Conservation (phyloP, 2,797 vertebrate species). For the Spinus pinus region DNA sequence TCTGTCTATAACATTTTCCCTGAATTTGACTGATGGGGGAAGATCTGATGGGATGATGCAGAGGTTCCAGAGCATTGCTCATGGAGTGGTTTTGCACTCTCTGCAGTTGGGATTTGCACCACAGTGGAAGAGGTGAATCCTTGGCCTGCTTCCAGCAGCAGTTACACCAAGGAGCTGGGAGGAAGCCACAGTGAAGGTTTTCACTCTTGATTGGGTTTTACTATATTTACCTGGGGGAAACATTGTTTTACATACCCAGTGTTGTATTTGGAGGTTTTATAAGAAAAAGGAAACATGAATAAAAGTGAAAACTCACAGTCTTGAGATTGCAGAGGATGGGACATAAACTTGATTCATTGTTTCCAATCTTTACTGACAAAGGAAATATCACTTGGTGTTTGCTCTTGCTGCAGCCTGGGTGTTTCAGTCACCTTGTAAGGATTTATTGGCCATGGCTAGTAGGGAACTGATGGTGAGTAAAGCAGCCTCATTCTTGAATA, state of each 20-base stretch:
- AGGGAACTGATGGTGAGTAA: not conserved
- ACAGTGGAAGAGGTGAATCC: not conserved
- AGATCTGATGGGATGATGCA: not conserved
- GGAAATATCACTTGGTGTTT: not conserved
- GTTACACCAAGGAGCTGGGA: accelerated
- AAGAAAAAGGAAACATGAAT: not conserved
- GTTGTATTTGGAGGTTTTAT: not conserved
- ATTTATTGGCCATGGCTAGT: not conserved
- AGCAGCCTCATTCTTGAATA: not conserved
- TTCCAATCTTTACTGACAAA: not conserved
- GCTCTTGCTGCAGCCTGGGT: not conserved
- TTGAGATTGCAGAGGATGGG: not conserved
- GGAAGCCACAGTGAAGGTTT: not conserved
- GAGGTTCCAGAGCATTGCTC: accelerated
- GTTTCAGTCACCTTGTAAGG: not conserved
- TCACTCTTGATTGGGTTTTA: not conserved
- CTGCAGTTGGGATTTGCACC: not conserved
- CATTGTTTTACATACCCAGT: not conserved
- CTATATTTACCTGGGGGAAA: not conserved
- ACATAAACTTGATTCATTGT: not conserved
- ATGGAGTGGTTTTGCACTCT: accelerated
- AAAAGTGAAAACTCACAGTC: not conserved
- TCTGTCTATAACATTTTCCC: not conserved
- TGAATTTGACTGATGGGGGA: not conserved
- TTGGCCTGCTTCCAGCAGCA: not conserved